Evolutionary conservation across 23 tunicate genomes (phyloP), one percentile per base, ranked within the genome.

Genomic region (Diplosoma virens): DNA sequence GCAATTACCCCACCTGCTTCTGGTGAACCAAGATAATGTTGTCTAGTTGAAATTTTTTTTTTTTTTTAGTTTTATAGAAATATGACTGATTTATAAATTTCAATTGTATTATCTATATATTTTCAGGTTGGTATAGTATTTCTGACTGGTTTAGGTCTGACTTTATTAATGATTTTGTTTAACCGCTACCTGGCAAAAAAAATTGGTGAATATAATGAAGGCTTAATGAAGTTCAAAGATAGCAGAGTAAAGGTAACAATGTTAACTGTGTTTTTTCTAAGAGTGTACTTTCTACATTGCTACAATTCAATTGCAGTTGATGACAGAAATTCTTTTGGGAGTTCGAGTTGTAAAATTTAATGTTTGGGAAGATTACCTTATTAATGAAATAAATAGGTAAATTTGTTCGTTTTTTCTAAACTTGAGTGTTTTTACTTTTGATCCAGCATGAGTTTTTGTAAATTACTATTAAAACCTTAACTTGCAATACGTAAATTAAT

Each of bases 171-270:
- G 99, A 94, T 94, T 25, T 32, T 88, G 16, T 80, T 94, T 46
- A 94, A 94, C 83, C 99, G 83, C 17, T 87, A 80, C 66, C 68
- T 94, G 36, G 99, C 95, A 0, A 87, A 63, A 36, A 78, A 82
- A 53, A 94, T 94, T 29, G 95, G 90, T n/a, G 71, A 94, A 58
- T 87, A 87, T 71, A 94, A 94, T 53, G 28, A 18, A 20, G 83
- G 37, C 2, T 76, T 94, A 82, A 94, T 94, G 99, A 47, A 83
- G 36, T 61, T 85, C 41, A 92, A 92, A 36, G 97, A 92, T 47
- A 65, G 31, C 71, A 52, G 97, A 72, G 85, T 92, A 0, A 92
- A 85, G 79, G 90, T 90, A 23, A 37, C 20, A 5, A 55, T 24
- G 17, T 55, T 55, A 4, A 11, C 52, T 11, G 16, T 46, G 52